Base-by-base conservation (phyloP, 2,888 invertebrate species). In the Endomychus coccineus region DNA sequence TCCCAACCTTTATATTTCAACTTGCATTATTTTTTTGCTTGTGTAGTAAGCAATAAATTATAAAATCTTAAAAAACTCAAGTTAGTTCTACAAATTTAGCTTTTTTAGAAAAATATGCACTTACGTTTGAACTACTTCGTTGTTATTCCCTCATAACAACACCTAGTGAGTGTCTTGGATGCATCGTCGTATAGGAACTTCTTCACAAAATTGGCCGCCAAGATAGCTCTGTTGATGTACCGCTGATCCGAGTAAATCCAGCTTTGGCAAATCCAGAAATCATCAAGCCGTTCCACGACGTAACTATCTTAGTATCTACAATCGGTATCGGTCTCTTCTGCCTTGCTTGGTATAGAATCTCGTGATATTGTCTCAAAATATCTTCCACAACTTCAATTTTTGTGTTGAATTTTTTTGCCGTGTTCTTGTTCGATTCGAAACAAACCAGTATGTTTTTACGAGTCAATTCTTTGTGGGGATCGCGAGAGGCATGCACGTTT, bases 241-340 rank as follows among this genome's bases (percentile, higher is more conserved):
- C 68, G 68, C 17, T 76, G 71, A 25, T 85, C 78, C 87, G 64
- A 0, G 78, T 80, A 51, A 80, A 77, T 0, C 83, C 85, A 34
- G 89, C 83, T 58, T 78, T 79, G 0, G 90, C 78, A 44, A 83
- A 76, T 0, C 86, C 91, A 37, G 86, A 80, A 37, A 94, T 79
- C 75, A 89, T 85, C 23, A 94, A 68, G 52, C 92, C 92, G 68
- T 96, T 95, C 95, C 95, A 96, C 0, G 88, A 78, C 24, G 92
- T 86, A 4, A 96, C 71, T 54, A 95, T 90, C 69, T 96, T 96
- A 9, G 84, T 83, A 61, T 96, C 96, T 35, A 90, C 73, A 61
- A 91, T 89, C 2, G 96, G 95, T 27, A 83, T 75, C 0, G 95
- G 95, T 29, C 95, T 71, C 50, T 77, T 73, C 44, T 78, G 74